Evolutionary conservation across 2,888 invertebrate species (phyloP).

Genomic region (Lasioglossum zephyrum): DNA sequence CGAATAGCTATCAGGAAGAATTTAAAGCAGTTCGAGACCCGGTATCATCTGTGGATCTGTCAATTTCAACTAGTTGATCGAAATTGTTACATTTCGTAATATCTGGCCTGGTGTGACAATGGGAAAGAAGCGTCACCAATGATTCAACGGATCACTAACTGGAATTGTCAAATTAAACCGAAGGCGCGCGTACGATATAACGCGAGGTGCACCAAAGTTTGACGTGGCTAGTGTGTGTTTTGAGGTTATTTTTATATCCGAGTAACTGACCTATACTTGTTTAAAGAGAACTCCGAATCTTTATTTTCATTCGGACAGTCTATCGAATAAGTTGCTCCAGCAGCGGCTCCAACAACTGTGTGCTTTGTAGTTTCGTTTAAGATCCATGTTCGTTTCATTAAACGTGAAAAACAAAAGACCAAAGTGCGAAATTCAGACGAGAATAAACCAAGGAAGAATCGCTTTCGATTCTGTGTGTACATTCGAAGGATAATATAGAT

Average conservation of each 20-base stretch:
- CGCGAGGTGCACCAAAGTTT: conserved; percentile 60
- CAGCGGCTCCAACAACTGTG: not conserved
- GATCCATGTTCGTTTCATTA: not conserved
- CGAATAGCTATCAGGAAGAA: conserved; percentile 42
- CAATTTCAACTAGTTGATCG: conserved; percentile 41
- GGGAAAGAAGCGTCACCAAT: conserved; percentile 39
- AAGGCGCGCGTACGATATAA: conserved; percentile 58
- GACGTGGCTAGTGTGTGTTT: conserved; percentile 72
- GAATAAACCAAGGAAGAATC: conserved; percentile 1
- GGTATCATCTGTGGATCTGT: conserved; percentile 59
- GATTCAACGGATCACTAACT: conserved; percentile 28
- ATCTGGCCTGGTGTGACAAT: conserved; percentile 54
- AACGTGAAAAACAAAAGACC: not conserved
- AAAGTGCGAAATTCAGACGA: conserved; percentile 42
- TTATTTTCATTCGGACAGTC: conserved; percentile 73
- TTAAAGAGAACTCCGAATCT: conserved; percentile 54
- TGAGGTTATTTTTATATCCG: conserved; percentile 77
- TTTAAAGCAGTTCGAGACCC: conserved; percentile 31
- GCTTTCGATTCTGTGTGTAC: not conserved
- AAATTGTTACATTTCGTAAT: conserved; percentile 6
- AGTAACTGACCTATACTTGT: conserved; percentile 77
- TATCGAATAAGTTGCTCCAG: conserved; percentile 48
- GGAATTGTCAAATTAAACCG: conserved; percentile 50
- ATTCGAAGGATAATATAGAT: not conserved
- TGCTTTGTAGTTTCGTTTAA: not conserved